Base-by-base conservation (phyloP, 1,140 invertebrate species). In the Eumeta japonica region DNA sequence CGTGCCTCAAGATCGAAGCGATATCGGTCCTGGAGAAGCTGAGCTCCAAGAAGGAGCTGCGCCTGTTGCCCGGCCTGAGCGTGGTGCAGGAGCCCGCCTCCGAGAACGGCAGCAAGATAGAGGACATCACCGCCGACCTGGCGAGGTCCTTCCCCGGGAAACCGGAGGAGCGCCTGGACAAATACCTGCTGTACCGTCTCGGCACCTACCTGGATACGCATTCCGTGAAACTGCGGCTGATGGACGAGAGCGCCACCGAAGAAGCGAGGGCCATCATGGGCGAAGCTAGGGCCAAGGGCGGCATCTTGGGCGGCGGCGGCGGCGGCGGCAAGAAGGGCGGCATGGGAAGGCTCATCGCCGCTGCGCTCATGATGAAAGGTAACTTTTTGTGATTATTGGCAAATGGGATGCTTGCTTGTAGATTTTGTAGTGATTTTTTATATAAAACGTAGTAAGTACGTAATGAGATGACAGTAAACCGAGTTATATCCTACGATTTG, bases 1-100 rank as follows among this genome's bases (percentile, higher is more conserved):
- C 85, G 16, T 91, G 88, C 52, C 64, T 90, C 10, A 90, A 90
- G 58, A 72, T 91, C 31, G 87, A 89, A 62, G 81, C 89, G n/a
- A 83, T 88, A 9, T 83, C 84, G 1, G 80, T 89, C 51, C 76
- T 90, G 16, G 87, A 90, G 48, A 83, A 82, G 45, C 55, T 90
- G 2, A 84, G 82, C 16, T 77, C 82, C 31, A 80, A 81, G 30
- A 76, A 83, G 18, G 77, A 83, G 48, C 66, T 83, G 14, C 79
- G 79, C 37, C 74, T 90, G 0, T 47, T 88, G 4, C 86, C 87
- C 0, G 86, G 86, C 30, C 76, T 90, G 1, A 84, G 80, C 33
- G 79, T 89, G 13, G 79, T 88, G 10, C 84, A 83, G 39, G 86
- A 89, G 62, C 64, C 70, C 1, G 74, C 72, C 40, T 76, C 74